Conservation (phyloP, 2,113 vertebrate genomes). For the Dryoscopus gambensis region DNA sequence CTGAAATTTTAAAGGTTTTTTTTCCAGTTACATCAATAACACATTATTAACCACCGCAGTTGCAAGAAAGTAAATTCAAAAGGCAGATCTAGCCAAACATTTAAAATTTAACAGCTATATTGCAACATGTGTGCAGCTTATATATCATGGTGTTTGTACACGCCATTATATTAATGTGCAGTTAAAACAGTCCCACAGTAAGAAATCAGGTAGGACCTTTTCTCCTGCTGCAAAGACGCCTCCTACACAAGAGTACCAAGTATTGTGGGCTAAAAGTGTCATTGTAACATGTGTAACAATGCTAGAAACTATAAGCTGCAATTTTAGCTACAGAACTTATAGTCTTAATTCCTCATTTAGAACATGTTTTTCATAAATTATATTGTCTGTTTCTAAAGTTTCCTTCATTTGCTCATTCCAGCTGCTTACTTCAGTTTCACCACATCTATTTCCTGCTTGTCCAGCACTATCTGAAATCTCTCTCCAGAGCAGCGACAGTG, state of each 20-base stretch:
- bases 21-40: not conserved
- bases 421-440: not conserved
- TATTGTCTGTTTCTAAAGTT: not conserved
- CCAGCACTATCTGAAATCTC: not conserved
- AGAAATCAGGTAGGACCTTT: not conserved
- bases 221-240: not conserved
- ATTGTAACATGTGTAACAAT: not conserved
- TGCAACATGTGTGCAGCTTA: not conserved
- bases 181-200: not conserved
- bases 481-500: not conserved
- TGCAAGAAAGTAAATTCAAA: slow-evolving; percentile 47
- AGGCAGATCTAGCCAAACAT: not conserved
- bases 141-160: not conserved
- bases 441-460: not conserved
- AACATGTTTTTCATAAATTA: not conserved
- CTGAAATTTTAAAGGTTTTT: not conserved
- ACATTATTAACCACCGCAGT: slow-evolving; percentile 33
- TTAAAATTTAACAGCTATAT: not conserved
- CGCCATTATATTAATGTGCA: not conserved
- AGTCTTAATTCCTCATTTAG: not conserved
- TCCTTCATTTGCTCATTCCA: not conserved
- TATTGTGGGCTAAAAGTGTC: not conserved
- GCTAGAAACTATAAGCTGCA: not conserved
- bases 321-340: not conserved
- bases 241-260: not conserved